Evolutionary conservation across 2,888 invertebrate genomes (phyloP), one percentile per base, ranked within the genome.

Genomic region (Hypolimnas misippus): DNA sequence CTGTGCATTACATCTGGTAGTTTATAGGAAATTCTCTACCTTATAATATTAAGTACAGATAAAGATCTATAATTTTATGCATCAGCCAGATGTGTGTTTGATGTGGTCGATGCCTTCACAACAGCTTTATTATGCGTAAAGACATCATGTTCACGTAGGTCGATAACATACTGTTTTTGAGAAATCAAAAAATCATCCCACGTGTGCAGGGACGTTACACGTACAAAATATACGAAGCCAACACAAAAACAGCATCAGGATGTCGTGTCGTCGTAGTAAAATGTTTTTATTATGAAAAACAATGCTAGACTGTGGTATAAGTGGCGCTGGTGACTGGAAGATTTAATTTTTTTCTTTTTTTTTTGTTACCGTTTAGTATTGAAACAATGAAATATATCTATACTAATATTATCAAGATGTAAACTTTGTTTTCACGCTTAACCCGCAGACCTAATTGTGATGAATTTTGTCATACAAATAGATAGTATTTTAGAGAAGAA

Each of bases 251-350:
- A 72, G 66, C 65, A 69, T 71, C 65, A 74, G 77, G 79, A 81
- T 76, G 78, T 79, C 77, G 80, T 78, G 78, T 81, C 74, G 80
- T 76, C 75, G 72, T 73, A 74, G 76, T 77, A 74, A 83, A 79
- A 81, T 79, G 82, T 82, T 87, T 84, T 87, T 86, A 83, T 82
- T 77, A 75, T 75, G 81, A 82, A 81, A 80, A 77, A 81, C 78
- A 82, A 78, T 72, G 71, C 71, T 75, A 77, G 74, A 73, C 74
- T 70, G 59, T 64, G 73, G 35, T 33, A 21, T 64, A 78, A 74
- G 68, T 44, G n/a, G 73, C 19, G 51, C 44, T 21, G 3, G 12
- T 42, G 7, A 14, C 3, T 19, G 49, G 16, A 19, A 25, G 19
- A 44, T 6, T 10, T 3, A 19, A 14, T 10, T 16, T 25, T 38